Base-by-base conservation (phyloP, 2,113 vertebrate species). In the Opisthocomus hoazin region DNA sequence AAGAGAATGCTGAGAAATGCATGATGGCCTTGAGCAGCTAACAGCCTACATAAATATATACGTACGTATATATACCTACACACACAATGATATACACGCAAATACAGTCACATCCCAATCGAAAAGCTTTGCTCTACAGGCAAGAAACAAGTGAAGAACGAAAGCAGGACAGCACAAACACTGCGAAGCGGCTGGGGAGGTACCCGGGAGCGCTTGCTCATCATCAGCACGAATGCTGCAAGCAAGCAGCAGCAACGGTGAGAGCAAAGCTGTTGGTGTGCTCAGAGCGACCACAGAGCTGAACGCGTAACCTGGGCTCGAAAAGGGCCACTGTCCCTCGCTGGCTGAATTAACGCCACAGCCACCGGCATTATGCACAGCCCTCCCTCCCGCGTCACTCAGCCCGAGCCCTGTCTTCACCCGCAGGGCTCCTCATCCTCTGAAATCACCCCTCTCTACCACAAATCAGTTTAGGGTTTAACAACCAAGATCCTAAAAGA, bases 291-390 rank as follows among this genome's bases (percentile, higher is more conserved):
- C 30, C 68, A 21, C 14, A 73, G 68, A 21, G 29, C 32, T 10
- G 51, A 86, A 56, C 0, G 4, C 9, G 4, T 1, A 77, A 6
- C 41, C 63, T 11, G 51, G 51, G 43, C 69, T 87, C 4, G 2
- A 20, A 18, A 57, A 71, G 29, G 24, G 37, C 37, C 48, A 6
- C 46, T 58, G 37, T 13, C 75, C 57, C 51, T 7, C 10, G 26
- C 39, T 22, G 23, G 5, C 24, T 54, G 41, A n/a, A 54, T 30
- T 24, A 53, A 53, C 66, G 17, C 23, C 5, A 12, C 1, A 10
- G 77, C 48, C 58, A 37, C 63, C 2, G 26, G 60, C 41, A 11
- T 12, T 13, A 34, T 3, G 4, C 0, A 3, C 50, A 65, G 60
- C n/a, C 71, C 32, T 51, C 74, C n/a, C 53, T 74, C 39, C 41